Conservation (phyloP, 2,797 vertebrate genomes). For the Poecilia velifera region DNA sequence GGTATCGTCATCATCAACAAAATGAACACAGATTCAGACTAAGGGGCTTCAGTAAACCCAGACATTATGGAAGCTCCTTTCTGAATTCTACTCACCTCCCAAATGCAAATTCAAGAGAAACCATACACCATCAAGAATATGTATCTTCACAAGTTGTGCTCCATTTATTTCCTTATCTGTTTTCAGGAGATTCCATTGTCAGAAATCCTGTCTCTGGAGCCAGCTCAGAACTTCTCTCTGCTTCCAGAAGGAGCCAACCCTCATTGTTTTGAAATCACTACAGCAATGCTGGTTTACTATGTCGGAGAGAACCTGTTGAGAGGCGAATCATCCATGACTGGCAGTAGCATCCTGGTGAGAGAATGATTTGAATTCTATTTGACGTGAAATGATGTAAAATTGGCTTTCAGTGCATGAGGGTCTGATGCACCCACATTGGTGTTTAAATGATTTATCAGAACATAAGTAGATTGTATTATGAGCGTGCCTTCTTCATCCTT, state of each 20-base stretch:
- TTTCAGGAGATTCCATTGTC: conserved; percentile 96
- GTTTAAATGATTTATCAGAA: not conserved
- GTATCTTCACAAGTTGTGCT: not conserved
- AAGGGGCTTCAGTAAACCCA: not conserved
- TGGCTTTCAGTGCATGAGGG: not conserved
- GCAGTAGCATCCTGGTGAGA: conserved; percentile 84
- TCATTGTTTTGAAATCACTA: conserved; percentile 96
- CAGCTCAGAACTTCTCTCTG: conserved; percentile 86
- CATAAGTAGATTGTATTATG: not conserved
- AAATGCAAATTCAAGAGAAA: not conserved
- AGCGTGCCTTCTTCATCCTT: not conserved
- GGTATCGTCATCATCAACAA: too few relatives aligned
- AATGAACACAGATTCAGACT: not conserved
- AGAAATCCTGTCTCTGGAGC: conserved; percentile 92
- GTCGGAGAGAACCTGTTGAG: conserved; percentile 88
- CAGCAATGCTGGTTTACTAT: conserved; percentile 89
- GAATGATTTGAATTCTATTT: not conserved
- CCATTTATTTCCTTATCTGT: not conserved
- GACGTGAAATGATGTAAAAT: not conserved
- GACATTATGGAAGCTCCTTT: not conserved
- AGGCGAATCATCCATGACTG: conserved; percentile 23
- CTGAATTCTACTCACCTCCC: not conserved
- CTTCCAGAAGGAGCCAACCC: conserved; percentile 87
- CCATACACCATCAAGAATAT: not conserved
- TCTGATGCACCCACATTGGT: too few relatives aligned